Conservation (phyloP, 2,113 vertebrate genomes). For the Neoarius graeffei region DNA sequence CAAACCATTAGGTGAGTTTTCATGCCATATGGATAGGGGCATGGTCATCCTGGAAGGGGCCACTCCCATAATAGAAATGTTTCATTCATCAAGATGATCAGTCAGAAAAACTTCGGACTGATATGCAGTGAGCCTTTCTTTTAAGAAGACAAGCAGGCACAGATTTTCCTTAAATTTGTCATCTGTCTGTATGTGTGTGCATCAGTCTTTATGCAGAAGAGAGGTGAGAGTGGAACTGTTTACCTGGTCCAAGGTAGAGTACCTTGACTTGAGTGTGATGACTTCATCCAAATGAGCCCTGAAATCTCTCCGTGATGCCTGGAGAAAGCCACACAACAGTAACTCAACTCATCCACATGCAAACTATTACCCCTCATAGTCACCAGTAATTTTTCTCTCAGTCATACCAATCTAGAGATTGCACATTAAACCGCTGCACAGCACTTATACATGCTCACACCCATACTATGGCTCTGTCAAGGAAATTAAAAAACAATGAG, state of each 20-base stretch:
- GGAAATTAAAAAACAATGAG: background rate
- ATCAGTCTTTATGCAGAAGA: slow-evolving; percentile 54
- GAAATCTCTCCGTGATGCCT: slow-evolving; percentile 83
- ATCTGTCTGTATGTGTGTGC: slow-evolving; percentile 57
- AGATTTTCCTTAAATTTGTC: background rate
- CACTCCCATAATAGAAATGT: too few relatives aligned
- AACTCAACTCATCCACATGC: slow-evolving; percentile 64
- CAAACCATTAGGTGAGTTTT: too few relatives aligned
- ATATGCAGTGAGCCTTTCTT: too few relatives aligned
- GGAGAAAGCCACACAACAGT: slow-evolving; percentile 79
- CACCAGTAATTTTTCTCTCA: background rate
- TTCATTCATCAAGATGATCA: too few relatives aligned
- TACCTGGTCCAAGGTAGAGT: slow-evolving; percentile 86
- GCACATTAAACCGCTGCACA: slow-evolving; percentile 3
- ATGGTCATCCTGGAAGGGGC: too few relatives aligned
- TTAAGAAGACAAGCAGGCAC: too few relatives aligned
- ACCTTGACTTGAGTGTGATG: slow-evolving; percentile 86
- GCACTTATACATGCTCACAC: slow-evolving; percentile 16
- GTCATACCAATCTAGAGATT: background rate
- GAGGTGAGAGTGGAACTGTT: slow-evolving; percentile 69
- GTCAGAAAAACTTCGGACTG: too few relatives aligned
- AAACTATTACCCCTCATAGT: background rate
- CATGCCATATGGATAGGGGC: too few relatives aligned
- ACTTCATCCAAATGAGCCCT: slow-evolving; percentile 84
- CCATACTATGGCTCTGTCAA: slow-evolving; percentile 10